Evolutionary conservation across 2,113 vertebrate species (phyloP), one percentile per base, ranked within the genome.

Genomic region (Todiramphus chloris): DNA sequence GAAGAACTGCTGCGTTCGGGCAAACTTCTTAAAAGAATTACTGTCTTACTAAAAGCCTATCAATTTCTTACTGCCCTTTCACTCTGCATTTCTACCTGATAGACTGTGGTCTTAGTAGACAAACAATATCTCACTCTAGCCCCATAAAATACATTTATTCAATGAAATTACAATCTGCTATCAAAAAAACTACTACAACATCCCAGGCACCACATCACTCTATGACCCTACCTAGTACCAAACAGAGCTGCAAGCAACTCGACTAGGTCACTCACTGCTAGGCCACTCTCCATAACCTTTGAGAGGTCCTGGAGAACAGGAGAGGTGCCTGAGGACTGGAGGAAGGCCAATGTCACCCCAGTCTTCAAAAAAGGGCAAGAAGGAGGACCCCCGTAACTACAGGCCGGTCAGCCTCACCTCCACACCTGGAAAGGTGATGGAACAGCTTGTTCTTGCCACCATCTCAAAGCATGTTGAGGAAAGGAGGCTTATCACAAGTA

Each of bases 1-100:
- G 28, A 69, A 55, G 56, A 91, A 86, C 30, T 75, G 43, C 43
- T 70, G 44, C 2, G 6, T 56, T 79, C 55, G 78, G 28, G 25
- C n/a, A 73, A 93, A 88, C 69, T 93, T 95, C 53, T 89, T 76
- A 12, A 19, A 60, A 87, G 58, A 90, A 41, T 58, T 93, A 82
- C 31, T 77, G 28, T 83, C 76, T 83, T 50, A 95, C 53, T 56
- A 67, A 66, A 55, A 81, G 17, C 50, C 62, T 67, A 39, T 31
- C 21, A 67, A 64, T 59, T 77, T 20, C 1, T 41, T 70, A 76
- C 43, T 68, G 53, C 58, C 23, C 83, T 90, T 94, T 88, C 80
- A 80, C 17, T n/a, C 39, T 70, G 20, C 31, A 75, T 51, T 62
- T 77, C 80, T 63, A 67, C 35, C 20, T 35, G 33, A 74, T 46